Conservation (phyloP, 2,797 vertebrate genomes). For the Microctenopoma steveboyesi region DNA sequence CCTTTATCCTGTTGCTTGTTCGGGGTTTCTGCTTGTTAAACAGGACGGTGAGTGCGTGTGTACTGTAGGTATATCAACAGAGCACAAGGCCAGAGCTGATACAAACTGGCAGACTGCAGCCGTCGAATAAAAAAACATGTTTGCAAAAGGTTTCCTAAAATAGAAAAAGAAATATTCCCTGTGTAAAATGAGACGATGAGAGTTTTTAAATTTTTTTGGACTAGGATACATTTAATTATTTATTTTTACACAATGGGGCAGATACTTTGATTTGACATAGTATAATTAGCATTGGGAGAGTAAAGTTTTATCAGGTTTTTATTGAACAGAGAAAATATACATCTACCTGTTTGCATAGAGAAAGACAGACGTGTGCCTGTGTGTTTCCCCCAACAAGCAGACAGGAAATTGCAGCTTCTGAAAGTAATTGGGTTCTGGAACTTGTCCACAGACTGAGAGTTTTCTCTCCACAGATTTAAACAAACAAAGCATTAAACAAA, state of each 20-base stretch:
- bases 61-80: neutral
- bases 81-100: slow-evolving; percentile 33
- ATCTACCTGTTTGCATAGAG: neutral
- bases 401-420: slow-evolving; percentile 19
- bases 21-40: slow-evolving; percentile 58
- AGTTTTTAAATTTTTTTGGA: neutral
- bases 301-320: neutral
- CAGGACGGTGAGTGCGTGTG: slow-evolving; percentile 2
- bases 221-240: no score
- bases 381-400: slow-evolving; percentile 7
- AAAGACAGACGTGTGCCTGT: neutral
- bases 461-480: neutral
- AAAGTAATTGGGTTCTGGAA: slow-evolving; percentile 49
- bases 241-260: no score
- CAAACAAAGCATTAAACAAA: slow-evolving; percentile 12
- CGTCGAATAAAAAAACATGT: slow-evolving; percentile 18
- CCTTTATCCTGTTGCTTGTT: slow-evolving; percentile 42
- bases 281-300: neutral
- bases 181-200: neutral
- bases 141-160: neutral
- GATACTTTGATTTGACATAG: no score
- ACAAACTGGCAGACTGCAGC: slow-evolving; percentile 19
- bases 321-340: no score
- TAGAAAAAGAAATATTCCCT: neutral
- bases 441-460: slow-evolving; percentile 26